Evolutionary conservation across 2,113 vertebrate species (phyloP).

Genomic region (Crotalus viridis): DNA sequence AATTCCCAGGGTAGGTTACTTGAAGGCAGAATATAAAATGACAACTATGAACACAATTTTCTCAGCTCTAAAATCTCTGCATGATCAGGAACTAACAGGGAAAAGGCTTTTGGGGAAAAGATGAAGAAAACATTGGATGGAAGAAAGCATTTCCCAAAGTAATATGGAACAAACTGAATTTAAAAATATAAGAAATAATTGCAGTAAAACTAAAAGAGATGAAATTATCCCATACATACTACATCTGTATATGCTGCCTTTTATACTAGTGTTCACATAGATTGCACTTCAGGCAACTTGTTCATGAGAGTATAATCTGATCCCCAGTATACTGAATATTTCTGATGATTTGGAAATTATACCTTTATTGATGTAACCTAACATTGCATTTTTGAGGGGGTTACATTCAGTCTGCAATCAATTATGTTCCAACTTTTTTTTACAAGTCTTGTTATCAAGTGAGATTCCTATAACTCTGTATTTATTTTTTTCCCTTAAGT

Average conservation of each 20-base stretch:
- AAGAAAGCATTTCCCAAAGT: not conserved
- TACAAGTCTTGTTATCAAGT: not conserved
- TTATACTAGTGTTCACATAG: not conserved
- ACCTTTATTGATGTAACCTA: not conserved
- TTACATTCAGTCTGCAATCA: not conserved
- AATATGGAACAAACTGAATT: not conserved
- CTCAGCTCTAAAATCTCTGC: not conserved
- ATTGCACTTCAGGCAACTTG: not conserved
- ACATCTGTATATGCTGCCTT: not conserved
- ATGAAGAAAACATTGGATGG: not conserved
- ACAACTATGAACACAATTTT: not conserved
- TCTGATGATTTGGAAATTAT: not conserved
- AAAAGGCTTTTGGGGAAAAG: not conserved
- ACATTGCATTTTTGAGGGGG: not conserved
- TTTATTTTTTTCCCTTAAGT: not conserved
- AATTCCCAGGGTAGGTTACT: not conserved
- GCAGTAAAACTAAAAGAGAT: not conserved
- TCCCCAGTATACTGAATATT: not conserved
- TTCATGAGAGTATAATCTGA: not conserved
- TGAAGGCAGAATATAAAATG: not conserved
- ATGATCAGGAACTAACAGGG: not conserved
- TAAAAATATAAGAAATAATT: not conserved
- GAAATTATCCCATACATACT: not conserved
- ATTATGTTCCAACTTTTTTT: not conserved
- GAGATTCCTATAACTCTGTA: not conserved